phyloP scores from a whole-genome alignment of 2,113 vertebrate genomes.

The Semnopithecus entellus region DNA sequence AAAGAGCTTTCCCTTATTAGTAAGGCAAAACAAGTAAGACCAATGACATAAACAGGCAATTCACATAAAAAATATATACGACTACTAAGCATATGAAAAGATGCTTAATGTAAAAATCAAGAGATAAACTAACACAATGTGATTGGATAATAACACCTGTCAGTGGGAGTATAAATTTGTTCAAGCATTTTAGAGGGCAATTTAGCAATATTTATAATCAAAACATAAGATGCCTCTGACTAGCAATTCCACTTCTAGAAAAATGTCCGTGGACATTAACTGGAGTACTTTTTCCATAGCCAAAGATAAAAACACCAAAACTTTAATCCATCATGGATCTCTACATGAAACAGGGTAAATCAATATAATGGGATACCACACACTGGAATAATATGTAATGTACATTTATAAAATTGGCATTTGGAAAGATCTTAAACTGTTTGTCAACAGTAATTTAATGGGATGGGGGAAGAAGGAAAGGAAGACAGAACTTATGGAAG shows the following conservation, averaged over 20 bases:
- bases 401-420: background rate
- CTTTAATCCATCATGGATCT: background rate
- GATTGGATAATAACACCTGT: background rate
- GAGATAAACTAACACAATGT: slow-evolving; percentile 13
- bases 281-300: background rate
- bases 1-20: background rate
- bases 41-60: background rate
- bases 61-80: background rate
- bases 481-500: background rate
- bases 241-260: background rate
- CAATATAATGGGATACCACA: background rate
- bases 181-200: slow-evolving; percentile 10
- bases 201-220: background rate
- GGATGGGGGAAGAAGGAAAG: background rate
- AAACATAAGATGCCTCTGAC: background rate
- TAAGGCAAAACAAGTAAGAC: background rate
- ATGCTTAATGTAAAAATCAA: slow-evolving; percentile 35
- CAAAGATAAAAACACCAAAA: slow-evolving; percentile 15
- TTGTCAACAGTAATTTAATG: background rate
- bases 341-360: background rate
- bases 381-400: background rate
- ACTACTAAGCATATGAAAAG: background rate
- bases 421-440: background rate
- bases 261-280: slow-evolving; percentile 34
- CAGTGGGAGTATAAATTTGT: background rate